Conservation (phyloP, 1,140 invertebrate genomes). For the Aradophagus sp. region DNA sequence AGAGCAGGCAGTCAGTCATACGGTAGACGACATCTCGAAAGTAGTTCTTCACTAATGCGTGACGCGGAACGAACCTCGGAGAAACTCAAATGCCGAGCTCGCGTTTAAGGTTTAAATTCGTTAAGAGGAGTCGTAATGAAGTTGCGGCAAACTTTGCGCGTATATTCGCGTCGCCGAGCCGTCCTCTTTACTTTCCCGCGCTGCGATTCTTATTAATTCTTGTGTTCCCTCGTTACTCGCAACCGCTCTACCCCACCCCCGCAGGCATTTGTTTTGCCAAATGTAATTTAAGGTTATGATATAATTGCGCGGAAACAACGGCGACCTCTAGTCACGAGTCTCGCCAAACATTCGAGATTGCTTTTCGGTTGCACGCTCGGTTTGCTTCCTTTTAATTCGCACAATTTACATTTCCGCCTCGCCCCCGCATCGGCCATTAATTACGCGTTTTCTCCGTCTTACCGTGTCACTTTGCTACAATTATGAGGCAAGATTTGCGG, state of each 20-base stretch:
- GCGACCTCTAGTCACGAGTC: too few relatives aligned
- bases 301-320: slow-evolving; percentile 33
- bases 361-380: too few relatives aligned
- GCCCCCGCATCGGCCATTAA: too few relatives aligned
- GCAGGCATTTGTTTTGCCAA: slow-evolving; percentile 42
- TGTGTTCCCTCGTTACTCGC: slow-evolving; percentile 29
- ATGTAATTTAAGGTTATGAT: slow-evolving; percentile 54
- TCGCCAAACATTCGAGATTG: too few relatives aligned
- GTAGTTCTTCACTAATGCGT: slow-evolving; percentile 52
- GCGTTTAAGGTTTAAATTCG: slow-evolving; percentile 68
- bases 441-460: too few relatives aligned
- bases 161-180: slow-evolving; percentile 44
- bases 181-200: slow-evolving; percentile 30
- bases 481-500: too few relatives aligned
- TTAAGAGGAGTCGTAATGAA: slow-evolving; percentile 70
- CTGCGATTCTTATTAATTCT: slow-evolving; percentile 40
- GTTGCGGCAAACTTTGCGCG: slow-evolving; percentile 65
- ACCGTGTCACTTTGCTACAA: too few relatives aligned
- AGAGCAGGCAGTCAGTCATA: slow-evolving; percentile 39
- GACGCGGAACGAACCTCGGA: slow-evolving; percentile 44
- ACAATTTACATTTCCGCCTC: too few relatives aligned
- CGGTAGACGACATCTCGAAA: slow-evolving; percentile 52
- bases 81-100: slow-evolving; percentile 69
- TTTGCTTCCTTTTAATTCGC: too few relatives aligned
- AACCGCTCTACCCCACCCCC: slow-evolving; percentile 4